These are phyloP conservation scores for Asarcornis scutulata DNA, from an alignment of 2,113 vertebrate genomes.

Conservation along the genomic window DNA sequence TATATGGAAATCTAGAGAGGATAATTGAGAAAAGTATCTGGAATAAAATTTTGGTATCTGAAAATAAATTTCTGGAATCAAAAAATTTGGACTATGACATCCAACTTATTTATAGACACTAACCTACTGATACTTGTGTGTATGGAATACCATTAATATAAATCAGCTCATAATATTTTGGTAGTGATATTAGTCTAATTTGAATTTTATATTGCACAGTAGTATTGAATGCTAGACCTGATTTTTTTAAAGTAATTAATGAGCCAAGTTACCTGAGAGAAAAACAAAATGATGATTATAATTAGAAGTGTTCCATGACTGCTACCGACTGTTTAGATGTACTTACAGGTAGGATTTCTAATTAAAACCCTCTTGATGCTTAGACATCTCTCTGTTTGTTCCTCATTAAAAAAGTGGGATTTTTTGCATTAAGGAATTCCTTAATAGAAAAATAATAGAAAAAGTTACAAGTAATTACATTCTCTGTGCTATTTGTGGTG, in stretches of 20 bases:
- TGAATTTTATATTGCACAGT: slow-evolving; percentile 58
- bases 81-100: background rate
- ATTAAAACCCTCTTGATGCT: slow-evolving; percentile 71
- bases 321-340: slow-evolving; percentile 69
- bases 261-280: slow-evolving; percentile 68
- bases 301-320: slow-evolving; percentile 71
- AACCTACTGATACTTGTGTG: background rate
- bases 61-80: background rate
- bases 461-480: slow-evolving; percentile 65
- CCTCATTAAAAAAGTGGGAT: slow-evolving; percentile 21
- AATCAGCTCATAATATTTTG: slow-evolving; percentile 52
- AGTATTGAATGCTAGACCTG: slow-evolving; percentile 42
- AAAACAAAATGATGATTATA: slow-evolving; percentile 75
- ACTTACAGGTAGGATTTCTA: slow-evolving; percentile 74
- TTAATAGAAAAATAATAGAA: slow-evolving; percentile 68
- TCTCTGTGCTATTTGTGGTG: slow-evolving; percentile 32
- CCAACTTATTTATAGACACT: slow-evolving; percentile 29
- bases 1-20: background rate
- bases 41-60: background rate
- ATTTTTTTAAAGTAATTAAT: slow-evolving; percentile 70
- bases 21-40: background rate
- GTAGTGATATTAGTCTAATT: slow-evolving; percentile 14
- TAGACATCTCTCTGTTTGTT: slow-evolving; percentile 55
- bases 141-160: slow-evolving; percentile 34
- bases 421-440: slow-evolving; percentile 43